A percentile compares a stretch with the other conserved stretches of the same genome.
Evolutionary conservation across 2,888 invertebrate genomes (phyloP).

Genomic region (Limnephilus auricula): DNA sequence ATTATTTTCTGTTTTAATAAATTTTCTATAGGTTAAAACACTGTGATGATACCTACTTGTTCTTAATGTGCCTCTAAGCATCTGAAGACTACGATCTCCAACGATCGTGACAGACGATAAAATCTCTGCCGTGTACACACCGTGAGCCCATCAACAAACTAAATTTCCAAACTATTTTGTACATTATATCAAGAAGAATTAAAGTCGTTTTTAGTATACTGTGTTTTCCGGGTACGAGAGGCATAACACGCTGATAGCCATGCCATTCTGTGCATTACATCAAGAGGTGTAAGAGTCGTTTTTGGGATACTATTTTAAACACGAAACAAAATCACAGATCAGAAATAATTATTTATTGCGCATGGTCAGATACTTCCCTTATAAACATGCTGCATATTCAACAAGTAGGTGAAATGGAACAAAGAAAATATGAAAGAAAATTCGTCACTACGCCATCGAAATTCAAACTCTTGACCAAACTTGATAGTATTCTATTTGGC

Average conservation of each 20-base stretch:
- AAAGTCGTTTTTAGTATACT: background rate
- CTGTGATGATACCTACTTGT: no score
- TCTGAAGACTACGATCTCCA: no score
- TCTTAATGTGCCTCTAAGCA: no score
- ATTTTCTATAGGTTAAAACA: no score
- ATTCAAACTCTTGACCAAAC: background rate
- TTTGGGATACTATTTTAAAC: background rate
- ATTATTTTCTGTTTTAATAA: no score
- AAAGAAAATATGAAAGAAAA: background rate
- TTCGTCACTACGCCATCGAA: background rate
- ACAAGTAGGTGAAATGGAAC: background rate
- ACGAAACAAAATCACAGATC: background rate
- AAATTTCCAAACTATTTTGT: background rate
- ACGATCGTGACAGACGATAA: no score
- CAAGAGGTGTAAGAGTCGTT: background rate
- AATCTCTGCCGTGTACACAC: no score
- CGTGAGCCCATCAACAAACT: no score
- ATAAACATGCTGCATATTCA: background rate
- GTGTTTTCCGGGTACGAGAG: background rate
- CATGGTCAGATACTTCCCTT: background rate
- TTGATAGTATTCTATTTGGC: background rate
- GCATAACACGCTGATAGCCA: background rate
- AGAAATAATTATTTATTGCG: background rate
- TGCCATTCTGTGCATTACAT: background rate
- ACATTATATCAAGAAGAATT: background rate